phyloP scores from a whole-genome alignment of 2,113 vertebrate species.

The Otis tarda region DNA sequence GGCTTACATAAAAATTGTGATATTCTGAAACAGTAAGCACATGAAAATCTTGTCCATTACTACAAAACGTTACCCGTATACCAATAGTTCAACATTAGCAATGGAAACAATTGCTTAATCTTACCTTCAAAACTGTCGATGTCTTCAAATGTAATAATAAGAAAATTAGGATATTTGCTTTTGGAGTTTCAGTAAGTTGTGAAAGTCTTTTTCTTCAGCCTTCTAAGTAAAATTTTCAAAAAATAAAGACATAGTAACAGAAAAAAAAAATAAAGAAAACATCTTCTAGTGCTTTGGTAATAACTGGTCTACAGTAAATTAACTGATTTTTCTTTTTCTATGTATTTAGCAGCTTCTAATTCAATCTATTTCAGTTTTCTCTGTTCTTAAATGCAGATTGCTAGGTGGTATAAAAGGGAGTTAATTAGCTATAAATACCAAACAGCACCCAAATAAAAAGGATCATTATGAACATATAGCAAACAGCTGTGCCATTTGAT shows the following conservation, averaged over 20 bases:
- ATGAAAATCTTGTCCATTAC: neutral
- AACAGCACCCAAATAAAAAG: conserved; percentile 73
- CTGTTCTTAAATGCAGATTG: conserved; percentile 65
- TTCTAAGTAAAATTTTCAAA: neutral
- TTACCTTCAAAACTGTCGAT: neutral
- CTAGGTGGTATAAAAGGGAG: conserved; percentile 62
- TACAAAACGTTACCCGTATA: neutral
- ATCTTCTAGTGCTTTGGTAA: conserved; percentile 38
- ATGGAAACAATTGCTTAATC: neutral
- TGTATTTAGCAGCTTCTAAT: conserved; percentile 57
- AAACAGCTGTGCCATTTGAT: conserved; percentile 72
- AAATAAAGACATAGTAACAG: neutral
- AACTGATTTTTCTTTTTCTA: conserved; percentile 14
- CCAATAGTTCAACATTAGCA: neutral
- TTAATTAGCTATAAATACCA: conserved; percentile 77
- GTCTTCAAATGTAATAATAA: neutral
- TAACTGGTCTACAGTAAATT: conserved; percentile 17
- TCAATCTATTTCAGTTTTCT: conserved; percentile 53
- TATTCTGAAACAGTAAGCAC: neutral
- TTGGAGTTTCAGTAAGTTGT: neutral
- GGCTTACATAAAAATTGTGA: neutral
- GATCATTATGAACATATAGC: conserved; percentile 63
- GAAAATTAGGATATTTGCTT: neutral
- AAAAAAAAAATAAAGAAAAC: neutral
- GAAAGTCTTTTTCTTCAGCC: neutral